Evolutionary conservation across 2,113 vertebrate genomes (phyloP).

Genomic region (Parotia lawesii): DNA sequence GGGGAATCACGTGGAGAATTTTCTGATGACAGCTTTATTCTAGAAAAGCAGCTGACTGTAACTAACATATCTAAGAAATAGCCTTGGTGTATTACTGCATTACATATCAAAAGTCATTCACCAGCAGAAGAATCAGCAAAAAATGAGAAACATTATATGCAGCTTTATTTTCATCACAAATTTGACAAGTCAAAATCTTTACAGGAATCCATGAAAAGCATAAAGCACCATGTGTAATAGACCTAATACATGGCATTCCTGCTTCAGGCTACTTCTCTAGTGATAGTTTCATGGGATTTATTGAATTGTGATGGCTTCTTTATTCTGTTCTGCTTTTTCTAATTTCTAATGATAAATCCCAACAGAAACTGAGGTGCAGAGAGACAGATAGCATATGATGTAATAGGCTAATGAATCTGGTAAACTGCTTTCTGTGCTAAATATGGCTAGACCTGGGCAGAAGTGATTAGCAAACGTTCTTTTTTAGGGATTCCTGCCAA

Average conservation of each 20-base stretch:
- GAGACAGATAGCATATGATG: neutral
- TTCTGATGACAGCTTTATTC: neutral
- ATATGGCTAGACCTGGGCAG: neutral
- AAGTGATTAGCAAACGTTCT: fast-evolving
- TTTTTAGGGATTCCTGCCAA: neutral
- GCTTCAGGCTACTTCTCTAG: neutral
- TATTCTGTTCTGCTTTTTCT: neutral
- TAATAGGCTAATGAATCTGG: neutral
- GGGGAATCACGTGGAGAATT: neutral
- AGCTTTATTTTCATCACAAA: neutral
- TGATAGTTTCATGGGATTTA: neutral
- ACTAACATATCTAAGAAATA: neutral
- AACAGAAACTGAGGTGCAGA: neutral
- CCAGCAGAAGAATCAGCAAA: neutral
- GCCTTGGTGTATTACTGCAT: neutral
- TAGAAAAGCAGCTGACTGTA: neutral
- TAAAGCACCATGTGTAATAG: neutral
- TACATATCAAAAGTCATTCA: neutral
- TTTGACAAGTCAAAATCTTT: neutral
- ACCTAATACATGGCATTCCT: neutral
- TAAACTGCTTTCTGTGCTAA: neutral
- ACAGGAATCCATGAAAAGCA: neutral
- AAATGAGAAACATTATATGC: neutral
- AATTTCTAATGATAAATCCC: neutral
- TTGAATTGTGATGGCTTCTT: neutral